These are phyloP conservation scores for Heliocidaris erythrogramma DNA, from an alignment of 35 echinoderm and acorn worm species.

Conservation along the genomic window DNA sequence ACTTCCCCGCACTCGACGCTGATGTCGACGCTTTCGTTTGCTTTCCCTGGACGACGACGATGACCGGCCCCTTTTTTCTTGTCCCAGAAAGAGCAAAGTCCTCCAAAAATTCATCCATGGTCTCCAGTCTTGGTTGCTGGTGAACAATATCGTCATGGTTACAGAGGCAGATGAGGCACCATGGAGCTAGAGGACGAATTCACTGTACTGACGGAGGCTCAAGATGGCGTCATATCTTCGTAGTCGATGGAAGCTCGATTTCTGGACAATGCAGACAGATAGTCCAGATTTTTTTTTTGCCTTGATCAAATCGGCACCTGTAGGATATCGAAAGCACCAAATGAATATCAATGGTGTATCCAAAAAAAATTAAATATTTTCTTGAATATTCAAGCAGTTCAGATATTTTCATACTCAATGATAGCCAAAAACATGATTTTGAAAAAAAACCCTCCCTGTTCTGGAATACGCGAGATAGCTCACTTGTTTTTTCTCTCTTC, in stretches of 20 bases:
- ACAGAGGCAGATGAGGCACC: neutral
- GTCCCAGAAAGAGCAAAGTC: neutral
- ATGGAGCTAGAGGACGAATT: neutral
- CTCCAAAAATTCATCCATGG: neutral
- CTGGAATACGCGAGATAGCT: too few relatives aligned
- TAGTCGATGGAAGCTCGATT: too few relatives aligned
- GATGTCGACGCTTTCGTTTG: constrained; percentile 27
- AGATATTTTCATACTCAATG: too few relatives aligned
- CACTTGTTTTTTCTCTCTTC: neutral
- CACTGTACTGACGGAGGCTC: neutral
- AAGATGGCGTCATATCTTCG: neutral
- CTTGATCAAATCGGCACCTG: too few relatives aligned
- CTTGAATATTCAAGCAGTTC: too few relatives aligned
- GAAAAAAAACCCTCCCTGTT: too few relatives aligned
- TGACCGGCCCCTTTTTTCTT: neutral
- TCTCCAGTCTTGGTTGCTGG: neutral
- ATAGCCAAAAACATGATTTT: too few relatives aligned
- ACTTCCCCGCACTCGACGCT: neutral
- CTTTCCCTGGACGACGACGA: neutral
- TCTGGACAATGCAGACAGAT: too few relatives aligned
- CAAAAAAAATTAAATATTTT: too few relatives aligned
- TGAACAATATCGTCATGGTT: neutral
- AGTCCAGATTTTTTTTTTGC: too few relatives aligned
- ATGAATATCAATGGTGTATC: too few relatives aligned
- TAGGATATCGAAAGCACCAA: too few relatives aligned